Base-by-base conservation (phyloP, 1,140 invertebrate species). In the Drosophila pachea region DNA sequence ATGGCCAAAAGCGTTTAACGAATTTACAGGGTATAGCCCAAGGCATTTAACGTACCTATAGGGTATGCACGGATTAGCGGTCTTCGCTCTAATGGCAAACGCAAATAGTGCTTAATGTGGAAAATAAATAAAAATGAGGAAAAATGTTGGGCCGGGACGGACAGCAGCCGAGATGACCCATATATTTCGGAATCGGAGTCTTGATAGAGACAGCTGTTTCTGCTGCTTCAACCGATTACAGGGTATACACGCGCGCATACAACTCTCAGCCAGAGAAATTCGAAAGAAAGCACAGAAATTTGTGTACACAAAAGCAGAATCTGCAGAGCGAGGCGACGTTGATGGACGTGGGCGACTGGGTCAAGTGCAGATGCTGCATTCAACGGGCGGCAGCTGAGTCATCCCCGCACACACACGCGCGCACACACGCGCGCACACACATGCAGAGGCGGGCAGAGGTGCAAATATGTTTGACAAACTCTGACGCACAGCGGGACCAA, bases 351-450 rank as follows among this genome's bases (percentile, higher is more conserved):
- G 75, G 73, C 72, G 68, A 54, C 40, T 86, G 81, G 81, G 81
- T 86, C 81, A 86, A 86, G 81, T 86, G 86, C 81, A 66, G 48
- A 31, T 86, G 74, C 76, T 70, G 74, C 70, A 77, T 73, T 70
- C 45, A 47, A 7, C 11, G 16, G 9, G 31, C 42, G 36, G 11
- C 45, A 40, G 29, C 40, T 73, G 77, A 81, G 48, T 81, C 74
- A 76, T 48, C 73, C 67, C 49, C 73, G 61, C 73, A 70, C 71
- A 72, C 56, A 76, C 69, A 36, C 33, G 49, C 68, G 59, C 72
- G 67, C 76, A 76, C 11, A 8, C 9, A 84, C 74, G 54, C 66
- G 53, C 67, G 64, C 4, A 14, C 9, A 12, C 2, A 4, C 4
- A 69, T 53, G 62, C 52, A 76, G 48, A 59, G 42, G 65, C 61